Base-by-base conservation (phyloP, 2,888 invertebrate genomes). In the Microctonus hyperodae region DNA sequence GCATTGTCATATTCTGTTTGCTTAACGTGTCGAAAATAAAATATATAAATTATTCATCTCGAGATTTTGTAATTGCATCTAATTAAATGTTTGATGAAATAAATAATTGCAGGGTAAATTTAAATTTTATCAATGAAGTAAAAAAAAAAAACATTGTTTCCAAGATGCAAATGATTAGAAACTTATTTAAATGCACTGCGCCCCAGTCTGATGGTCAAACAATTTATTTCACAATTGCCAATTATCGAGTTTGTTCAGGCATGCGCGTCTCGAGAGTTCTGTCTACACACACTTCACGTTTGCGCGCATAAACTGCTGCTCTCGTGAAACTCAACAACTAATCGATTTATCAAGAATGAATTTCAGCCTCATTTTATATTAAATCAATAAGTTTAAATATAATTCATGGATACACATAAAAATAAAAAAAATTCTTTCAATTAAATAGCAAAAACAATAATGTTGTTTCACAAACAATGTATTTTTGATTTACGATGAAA, bases 171-270 rank as follows among this genome's bases (percentile, higher is more conserved):
- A 59, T 59, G 59, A 59, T 59, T 28, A 28, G 28, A 59, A 28
- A 28, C 28, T 31, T 31, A 13, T 59, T 48, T 10, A 59, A 25
- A 16, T 48, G 16, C 13, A 6, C 13, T 25, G 10, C 22, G 48
- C 9, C n/a, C 37, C 16, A 31, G 48, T 22, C 37, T 59, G 48
- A 59, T 59, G 44, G 48, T 20, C 31, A 48, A 59, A 59, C 59
- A 48, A 69, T 69, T 71, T 57, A 56, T 70, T 69, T 68, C 64
- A 63, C 55, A 60, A 44, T 28, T 55, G 63, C 60, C 70, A 73
- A 73, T 73, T 73, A 73, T 67, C 70, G 67, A 57, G 65, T 48
- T 58, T 51, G 35, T 55, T 40, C 23, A 59, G 57, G 69, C 65
- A 64, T 64, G 64, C 57, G 48, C 60, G 64, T 40, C 56, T 51